Conservation (phyloP, 2,113 vertebrate species). For the Nipponia nippon region DNA sequence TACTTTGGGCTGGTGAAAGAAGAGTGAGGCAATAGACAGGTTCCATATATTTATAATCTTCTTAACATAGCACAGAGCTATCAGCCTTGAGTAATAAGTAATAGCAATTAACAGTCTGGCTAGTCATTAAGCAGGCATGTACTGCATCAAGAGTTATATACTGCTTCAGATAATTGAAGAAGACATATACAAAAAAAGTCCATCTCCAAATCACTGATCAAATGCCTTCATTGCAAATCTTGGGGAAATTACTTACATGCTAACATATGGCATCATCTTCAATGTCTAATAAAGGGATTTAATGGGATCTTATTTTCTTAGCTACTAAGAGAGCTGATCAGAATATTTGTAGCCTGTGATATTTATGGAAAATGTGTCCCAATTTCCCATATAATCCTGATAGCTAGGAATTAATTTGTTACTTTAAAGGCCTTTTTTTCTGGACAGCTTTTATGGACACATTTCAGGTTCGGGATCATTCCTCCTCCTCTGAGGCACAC, state of each 20-base stretch:
- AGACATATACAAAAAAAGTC: background rate
- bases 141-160: background rate
- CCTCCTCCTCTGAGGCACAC: background rate
- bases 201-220: background rate
- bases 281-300: background rate
- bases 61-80: background rate
- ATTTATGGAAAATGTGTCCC: background rate
- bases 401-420: background rate
- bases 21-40: background rate
- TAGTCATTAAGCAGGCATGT: background rate
- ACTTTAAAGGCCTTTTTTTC: background rate
- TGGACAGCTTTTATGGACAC: background rate
- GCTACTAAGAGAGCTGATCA: background rate
- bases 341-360: background rate
- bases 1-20: background rate
- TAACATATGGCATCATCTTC: background rate
- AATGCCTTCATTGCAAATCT: background rate
- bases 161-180: background rate
- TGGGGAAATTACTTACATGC: background rate
- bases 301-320: background rate
- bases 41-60: background rate
- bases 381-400: background rate
- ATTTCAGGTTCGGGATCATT: background rate
- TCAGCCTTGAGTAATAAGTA: background rate
- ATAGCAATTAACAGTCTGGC: background rate